Evolutionary conservation across 2,888 invertebrate species (phyloP).

Genomic region (Chloromyia formosa): DNA sequence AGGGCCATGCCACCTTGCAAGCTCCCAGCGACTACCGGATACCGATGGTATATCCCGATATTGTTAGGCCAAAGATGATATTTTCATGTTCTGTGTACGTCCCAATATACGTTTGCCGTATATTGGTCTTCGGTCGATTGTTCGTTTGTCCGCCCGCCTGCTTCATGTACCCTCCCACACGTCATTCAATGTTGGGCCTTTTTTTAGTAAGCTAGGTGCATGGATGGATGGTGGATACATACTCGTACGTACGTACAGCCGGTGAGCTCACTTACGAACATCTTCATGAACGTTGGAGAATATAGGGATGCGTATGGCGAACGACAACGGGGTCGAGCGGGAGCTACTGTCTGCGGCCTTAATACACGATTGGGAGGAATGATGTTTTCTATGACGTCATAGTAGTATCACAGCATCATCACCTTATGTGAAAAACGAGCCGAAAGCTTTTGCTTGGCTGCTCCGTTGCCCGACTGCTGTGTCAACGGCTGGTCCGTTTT

Average conservation of each 20-base stretch:
- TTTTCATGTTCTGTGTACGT: too few species aligned
- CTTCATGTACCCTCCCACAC: background rate
- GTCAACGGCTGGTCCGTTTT: background rate
- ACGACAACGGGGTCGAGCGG: too few species aligned
- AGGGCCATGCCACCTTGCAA: constrained; percentile 18
- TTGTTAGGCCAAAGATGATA: background rate
- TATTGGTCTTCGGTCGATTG: background rate
- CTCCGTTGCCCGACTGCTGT: background rate
- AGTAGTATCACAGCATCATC: background rate
- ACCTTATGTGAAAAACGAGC: background rate
- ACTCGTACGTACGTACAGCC: background rate
- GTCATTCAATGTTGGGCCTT: background rate
- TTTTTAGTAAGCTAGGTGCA: background rate
- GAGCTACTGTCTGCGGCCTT: constrained; percentile 35
- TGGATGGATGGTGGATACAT: too few species aligned
- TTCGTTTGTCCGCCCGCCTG: background rate
- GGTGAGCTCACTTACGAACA: background rate
- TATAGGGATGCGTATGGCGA: background rate
- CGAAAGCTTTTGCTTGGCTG: constrained; percentile 27
- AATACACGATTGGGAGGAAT: background rate
- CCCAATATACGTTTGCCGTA: too few species aligned
- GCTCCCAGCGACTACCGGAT: constrained; percentile 16
- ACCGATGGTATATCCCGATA: constrained; percentile 5
- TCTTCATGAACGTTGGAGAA: background rate
- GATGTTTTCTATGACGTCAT: constrained; percentile 41